A percentile compares a stretch with the other conserved stretches of the same genome.
Conservation (phyloP, 2,113 vertebrate genomes). For the Panurus biarmicus region DNA sequence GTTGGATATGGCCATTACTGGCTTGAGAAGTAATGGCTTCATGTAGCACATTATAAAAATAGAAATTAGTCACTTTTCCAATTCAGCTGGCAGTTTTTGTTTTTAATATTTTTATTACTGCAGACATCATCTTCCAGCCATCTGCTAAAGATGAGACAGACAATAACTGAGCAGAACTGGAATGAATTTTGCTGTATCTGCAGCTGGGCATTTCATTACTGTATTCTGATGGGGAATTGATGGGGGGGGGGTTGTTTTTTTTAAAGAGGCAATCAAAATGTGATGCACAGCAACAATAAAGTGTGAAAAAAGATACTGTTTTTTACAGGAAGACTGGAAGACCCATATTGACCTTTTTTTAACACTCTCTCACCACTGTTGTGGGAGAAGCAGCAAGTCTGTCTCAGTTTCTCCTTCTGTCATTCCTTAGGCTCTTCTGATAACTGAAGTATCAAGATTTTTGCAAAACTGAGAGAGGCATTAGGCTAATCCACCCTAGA, state of each 20-base stretch:
- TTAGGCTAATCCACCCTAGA: background rate
- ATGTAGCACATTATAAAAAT: slow-evolving; percentile 38
- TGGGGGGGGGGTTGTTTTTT: background rate
- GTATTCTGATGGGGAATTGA: slow-evolving; percentile 2
- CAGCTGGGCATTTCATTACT: slow-evolving; percentile 57
- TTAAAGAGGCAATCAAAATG: slow-evolving; percentile 6
- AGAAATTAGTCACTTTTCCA: slow-evolving; percentile 49
- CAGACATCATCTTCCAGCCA: slow-evolving; percentile 47
- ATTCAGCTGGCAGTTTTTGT: slow-evolving; percentile 44
- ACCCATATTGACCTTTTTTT: background rate
- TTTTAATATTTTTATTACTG: slow-evolving; percentile 53
- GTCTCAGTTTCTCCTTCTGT: background rate
- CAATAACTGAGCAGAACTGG: slow-evolving; percentile 43
- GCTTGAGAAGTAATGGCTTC: slow-evolving; percentile 14
- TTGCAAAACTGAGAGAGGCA: background rate
- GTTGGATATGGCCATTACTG: background rate
- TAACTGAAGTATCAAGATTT: background rate
- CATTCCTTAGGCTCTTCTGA: background rate
- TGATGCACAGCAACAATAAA: background rate
- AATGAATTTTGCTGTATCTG: slow-evolving; percentile 47
- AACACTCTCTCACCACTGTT: background rate
- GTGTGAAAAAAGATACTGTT: background rate
- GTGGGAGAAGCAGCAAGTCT: background rate
- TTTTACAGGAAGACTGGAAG: background rate
- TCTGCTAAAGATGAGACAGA: slow-evolving; percentile 60